These are phyloP conservation scores for Eretmocerus hayati DNA, from an alignment of 2,888 invertebrate genomes.

Conservation along the genomic window DNA sequence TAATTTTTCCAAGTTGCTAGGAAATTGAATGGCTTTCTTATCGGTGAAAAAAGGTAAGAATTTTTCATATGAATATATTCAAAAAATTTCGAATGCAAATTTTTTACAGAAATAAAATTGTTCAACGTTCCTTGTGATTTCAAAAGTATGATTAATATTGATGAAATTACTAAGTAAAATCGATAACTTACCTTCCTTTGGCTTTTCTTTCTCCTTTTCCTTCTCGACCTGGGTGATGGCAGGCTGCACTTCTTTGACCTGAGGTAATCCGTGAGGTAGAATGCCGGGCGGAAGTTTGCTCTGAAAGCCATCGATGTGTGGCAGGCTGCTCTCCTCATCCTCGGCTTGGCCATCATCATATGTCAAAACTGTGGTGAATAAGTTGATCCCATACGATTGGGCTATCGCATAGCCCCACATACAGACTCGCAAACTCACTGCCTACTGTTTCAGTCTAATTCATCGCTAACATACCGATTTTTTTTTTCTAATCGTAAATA, in stretches of 20 bases:
- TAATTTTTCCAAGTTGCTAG: too few species aligned
- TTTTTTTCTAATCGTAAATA: too few species aligned
- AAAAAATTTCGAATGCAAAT: too few species aligned
- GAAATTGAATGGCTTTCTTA: too few species aligned
- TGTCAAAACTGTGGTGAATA: conserved; percentile 95
- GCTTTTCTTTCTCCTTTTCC: conserved; percentile 64
- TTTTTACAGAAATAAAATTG: too few species aligned
- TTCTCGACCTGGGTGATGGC: conserved; percentile 78
- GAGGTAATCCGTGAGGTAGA: conserved; percentile 86
- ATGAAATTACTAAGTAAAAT: background rate
- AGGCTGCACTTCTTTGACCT: conserved; percentile 91
- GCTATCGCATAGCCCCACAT: conserved; percentile 17
- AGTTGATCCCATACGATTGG: conserved; percentile 54
- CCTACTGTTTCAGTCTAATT: conserved; percentile 19
- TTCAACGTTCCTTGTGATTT: too few species aligned
- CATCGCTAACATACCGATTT: too few species aligned
- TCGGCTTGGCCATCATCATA: conserved; percentile 97
- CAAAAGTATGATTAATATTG: too few species aligned
- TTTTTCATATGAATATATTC: too few species aligned
- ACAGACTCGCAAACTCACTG: conserved; percentile 35
- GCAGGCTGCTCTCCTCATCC: conserved; percentile 81
- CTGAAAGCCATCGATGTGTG: conserved; percentile 72
- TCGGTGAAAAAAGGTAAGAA: too few species aligned
- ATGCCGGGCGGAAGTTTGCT: conserved; percentile 88
- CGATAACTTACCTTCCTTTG: conserved; percentile 59